Conservation (phyloP, 2,113 vertebrate genomes). For the Channa argus region DNA sequence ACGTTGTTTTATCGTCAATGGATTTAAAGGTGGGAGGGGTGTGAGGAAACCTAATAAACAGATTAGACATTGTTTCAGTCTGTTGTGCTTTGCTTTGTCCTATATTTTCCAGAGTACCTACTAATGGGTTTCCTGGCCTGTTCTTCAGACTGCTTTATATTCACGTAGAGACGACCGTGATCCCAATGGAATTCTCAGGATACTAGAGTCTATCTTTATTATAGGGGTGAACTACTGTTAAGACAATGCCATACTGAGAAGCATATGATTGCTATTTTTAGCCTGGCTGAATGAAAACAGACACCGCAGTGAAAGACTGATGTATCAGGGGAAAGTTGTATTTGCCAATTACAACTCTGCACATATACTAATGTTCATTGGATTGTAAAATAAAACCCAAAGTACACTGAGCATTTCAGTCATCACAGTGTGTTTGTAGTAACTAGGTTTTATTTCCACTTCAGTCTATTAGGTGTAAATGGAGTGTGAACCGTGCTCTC, state of each 20-base stretch:
- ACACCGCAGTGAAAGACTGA: neutral
- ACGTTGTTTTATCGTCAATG: constrained; percentile 58
- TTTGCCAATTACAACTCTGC: neutral
- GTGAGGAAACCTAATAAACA: constrained; percentile 78
- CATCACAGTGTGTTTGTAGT: neutral
- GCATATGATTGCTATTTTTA: constrained; percentile 61
- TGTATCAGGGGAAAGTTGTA: neutral
- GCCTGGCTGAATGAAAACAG: constrained; percentile 25
- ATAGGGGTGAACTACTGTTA: constrained; percentile 32
- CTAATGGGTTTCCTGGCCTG: neutral
- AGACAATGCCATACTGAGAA: constrained; percentile 54
- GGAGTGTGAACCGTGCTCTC: neutral
- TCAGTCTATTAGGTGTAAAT: neutral
- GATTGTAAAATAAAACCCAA: constrained; percentile 4
- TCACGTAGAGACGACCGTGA: neutral
- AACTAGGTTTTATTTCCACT: neutral
- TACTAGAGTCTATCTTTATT: constrained; percentile 44
- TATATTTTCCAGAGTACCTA: neutral
- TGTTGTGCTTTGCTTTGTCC: neutral
- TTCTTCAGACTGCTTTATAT: constrained; percentile 2
- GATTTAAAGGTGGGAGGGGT: constrained; percentile 36
- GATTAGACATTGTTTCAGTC: constrained; percentile 45
- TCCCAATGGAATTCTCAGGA: constrained; percentile 22
- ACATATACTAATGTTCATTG: neutral
- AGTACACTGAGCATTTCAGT: neutral